These are phyloP conservation scores for Xiphorhynchus erythropygius DNA, from an alignment of 2,797 vertebrate species.

Conservation along the genomic window DNA sequence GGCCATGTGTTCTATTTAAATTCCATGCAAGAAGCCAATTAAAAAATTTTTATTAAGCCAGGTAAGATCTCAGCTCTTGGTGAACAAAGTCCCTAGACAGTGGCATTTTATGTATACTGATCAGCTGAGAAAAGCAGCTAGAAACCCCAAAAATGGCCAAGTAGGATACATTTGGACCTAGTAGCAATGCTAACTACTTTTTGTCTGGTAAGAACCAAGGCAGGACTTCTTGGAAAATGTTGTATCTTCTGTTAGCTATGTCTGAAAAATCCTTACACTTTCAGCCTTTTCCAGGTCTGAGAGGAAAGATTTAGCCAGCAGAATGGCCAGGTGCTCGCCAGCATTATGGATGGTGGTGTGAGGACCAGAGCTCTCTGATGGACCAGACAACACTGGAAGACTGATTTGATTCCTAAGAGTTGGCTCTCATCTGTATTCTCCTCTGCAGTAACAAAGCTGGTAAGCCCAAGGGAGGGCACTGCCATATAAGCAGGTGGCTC, in stretches of 20 bases:
- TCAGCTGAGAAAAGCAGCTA: background rate
- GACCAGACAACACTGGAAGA: background rate
- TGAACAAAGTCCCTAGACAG: background rate
- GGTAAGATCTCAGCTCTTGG: background rate
- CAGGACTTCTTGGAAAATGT: background rate
- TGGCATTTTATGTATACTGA: background rate
- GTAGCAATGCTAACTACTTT: background rate
- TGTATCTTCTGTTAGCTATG: background rate
- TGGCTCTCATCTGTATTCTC: background rate
- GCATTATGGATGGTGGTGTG: background rate
- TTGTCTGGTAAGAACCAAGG: background rate
- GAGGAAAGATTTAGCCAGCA: background rate
- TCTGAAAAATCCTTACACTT: background rate
- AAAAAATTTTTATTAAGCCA: background rate
- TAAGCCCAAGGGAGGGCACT: background rate
- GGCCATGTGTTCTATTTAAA: background rate
- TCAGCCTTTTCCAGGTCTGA: background rate
- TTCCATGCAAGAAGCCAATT: background rate
- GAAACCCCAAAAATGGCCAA: background rate
- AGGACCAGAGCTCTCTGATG: background rate
- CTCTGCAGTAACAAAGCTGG: background rate
- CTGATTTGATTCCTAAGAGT: background rate
- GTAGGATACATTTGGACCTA: background rate
- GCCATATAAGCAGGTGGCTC: background rate
- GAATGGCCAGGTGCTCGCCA: background rate